Evolutionary conservation across 2,888 invertebrate species (phyloP).

Genomic region (Drosophila quinaria): DNA sequence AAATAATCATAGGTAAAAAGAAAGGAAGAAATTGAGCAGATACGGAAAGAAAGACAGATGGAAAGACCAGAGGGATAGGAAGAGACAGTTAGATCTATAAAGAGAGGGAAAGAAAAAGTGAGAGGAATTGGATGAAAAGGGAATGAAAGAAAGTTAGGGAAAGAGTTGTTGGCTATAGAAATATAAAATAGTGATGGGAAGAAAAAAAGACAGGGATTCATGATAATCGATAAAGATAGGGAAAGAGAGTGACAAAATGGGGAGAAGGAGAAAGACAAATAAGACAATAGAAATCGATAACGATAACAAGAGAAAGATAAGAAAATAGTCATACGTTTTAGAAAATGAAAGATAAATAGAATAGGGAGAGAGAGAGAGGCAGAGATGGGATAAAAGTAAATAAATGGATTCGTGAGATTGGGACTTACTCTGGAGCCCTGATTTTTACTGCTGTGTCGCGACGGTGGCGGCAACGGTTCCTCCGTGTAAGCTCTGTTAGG

Average conservation of each 20-base stretch:
- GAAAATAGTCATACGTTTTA: neutral
- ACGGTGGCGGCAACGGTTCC: constrained; percentile 76
- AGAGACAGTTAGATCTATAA: neutral
- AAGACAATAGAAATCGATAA: no score
- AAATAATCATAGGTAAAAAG: neutral
- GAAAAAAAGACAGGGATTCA: no score
- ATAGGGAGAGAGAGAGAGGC: no score
- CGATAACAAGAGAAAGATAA: neutral
- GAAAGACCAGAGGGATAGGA: neutral
- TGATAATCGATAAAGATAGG: neutral
- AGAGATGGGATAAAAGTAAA: neutral
- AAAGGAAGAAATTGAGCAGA: neutral
- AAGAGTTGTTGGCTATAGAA: no score
- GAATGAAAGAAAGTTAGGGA: no score
- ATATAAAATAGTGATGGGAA: no score
- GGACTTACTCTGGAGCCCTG: constrained; percentile 64
- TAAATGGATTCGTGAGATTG: neutral
- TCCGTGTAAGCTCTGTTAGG: constrained; percentile 84
- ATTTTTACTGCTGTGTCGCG: constrained; percentile 57
- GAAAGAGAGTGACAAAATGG: neutral
- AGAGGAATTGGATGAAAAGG: no score
- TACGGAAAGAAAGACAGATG: neutral
- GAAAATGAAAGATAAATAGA: neutral
- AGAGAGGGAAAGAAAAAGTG: neutral
- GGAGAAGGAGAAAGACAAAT: neutral